These are phyloP conservation scores for Calephelis perditalis DNA, from an alignment of 2,888 invertebrate genomes.

Conservation along the genomic window DNA sequence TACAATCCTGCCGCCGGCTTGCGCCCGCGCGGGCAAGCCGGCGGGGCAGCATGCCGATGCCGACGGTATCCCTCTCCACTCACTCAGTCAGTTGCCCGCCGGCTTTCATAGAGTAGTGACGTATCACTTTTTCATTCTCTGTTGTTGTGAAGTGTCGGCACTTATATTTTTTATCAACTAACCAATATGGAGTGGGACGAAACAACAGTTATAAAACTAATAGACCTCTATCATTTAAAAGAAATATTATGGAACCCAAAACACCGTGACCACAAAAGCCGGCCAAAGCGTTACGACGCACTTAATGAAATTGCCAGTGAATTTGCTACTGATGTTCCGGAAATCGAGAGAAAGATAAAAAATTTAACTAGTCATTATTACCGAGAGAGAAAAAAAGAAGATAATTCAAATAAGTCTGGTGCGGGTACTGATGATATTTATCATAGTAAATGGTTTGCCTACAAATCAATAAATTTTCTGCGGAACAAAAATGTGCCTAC, in stretches of 20 bases:
- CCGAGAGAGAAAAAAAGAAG: slow-evolving; percentile 20
- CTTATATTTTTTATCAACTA: neutral
- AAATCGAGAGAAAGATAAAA: slow-evolving; percentile 26
- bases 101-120: slow-evolving; percentile 3
- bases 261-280: slow-evolving; percentile 24
- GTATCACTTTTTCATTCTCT: slow-evolving; percentile 7
- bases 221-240: slow-evolving; percentile 25
- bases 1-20: slow-evolving; percentile 4
- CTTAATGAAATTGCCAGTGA: slow-evolving; percentile 17
- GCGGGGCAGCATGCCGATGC: slow-evolving; percentile 6
- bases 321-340: slow-evolving; percentile 18
- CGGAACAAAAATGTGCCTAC: slow-evolving; percentile 22
- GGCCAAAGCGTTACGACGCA: slow-evolving; percentile 23
- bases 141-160: slow-evolving; percentile 6
- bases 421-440: slow-evolving; percentile 18
- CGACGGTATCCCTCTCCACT: slow-evolving; percentile 4
- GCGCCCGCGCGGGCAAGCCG: neutral
- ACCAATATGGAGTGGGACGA: neutral
- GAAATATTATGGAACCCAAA: slow-evolving; percentile 27
- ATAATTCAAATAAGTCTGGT: slow-evolving; percentile 13
- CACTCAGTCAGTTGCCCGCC: slow-evolving; percentile 6
- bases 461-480: slow-evolving; percentile 23
- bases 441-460: slow-evolving; percentile 23
- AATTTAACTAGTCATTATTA: slow-evolving; percentile 26
- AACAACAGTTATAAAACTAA: slow-evolving; percentile 19